Base-by-base conservation (phyloP, 2,888 invertebrate genomes). In the Tetranychus truncatus region DNA sequence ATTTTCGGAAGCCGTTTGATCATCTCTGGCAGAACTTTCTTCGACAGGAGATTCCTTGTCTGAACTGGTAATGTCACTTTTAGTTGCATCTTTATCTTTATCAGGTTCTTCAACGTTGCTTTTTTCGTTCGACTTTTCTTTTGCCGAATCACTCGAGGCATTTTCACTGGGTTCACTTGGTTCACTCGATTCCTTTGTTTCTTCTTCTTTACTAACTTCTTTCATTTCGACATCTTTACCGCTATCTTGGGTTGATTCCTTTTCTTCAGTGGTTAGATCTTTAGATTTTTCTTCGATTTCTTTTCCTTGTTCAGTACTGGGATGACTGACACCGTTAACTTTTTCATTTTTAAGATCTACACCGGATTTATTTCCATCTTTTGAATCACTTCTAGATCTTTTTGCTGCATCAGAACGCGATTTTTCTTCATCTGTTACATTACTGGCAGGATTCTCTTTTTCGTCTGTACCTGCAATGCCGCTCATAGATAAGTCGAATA, bases 401-500 rank as follows among this genome's bases (percentile, higher is more conserved):
- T 72, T 72, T 15, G 34, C 76, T 1, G 78, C 78, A 15, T 72
- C 72, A 72, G 45, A 55, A 55, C 55, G 55, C 15, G 55, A 45
- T 72, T 44, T 72, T 75, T 78, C 75, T 24, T 75, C 76, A 24
- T 77, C 78, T 44, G 79, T 79, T n/a, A 76, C 75, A 7, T 78
- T 78, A 72, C 79, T 79, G 55, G 55, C 55, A 15, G 55, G 55
- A 55, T 9, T 55, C 77, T 73, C 73, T 15, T 65, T 45, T 15
- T 65, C 73, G n/a, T 72, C 89, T 45, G 93, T 94, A 77, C 95
- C 95, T 20, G 96, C 96, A 82, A 97, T 95, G 78, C 95, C 96
- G 79, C 91, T 93, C 82, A 90, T 88, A 45, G 80, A 78, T 74
- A 84, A 79, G 20, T 82, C 83, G 2, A 55, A 55, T 55, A 34